Evolutionary conservation across 2,113 vertebrate species (phyloP).

Genomic region (Myrmecophaga tridactyla): DNA sequence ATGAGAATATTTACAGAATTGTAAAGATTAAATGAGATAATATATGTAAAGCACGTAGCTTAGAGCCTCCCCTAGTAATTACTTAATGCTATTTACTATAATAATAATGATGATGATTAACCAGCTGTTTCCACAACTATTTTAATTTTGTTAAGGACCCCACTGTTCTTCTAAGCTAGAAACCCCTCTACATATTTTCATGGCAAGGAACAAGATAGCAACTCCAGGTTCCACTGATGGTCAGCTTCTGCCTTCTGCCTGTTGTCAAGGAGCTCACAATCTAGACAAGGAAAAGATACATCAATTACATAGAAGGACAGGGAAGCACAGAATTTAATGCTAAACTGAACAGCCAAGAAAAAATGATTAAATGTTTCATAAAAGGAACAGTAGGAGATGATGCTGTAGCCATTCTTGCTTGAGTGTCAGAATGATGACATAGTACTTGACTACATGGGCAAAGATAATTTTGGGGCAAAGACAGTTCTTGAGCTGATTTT

Average conservation of each 20-base stretch:
- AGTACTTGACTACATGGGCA: not conserved
- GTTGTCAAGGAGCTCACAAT: constrained; percentile 24
- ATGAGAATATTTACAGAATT: constrained; percentile 27
- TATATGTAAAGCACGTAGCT: not conserved
- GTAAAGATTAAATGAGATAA: constrained; percentile 44
- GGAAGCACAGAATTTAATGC: not conserved
- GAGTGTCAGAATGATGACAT: not conserved
- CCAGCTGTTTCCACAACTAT: constrained; percentile 5
- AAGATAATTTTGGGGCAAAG: no score
- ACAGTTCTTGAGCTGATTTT: constrained; percentile 19
- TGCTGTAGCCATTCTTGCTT: not conserved
- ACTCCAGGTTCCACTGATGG: no score
- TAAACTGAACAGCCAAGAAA: constrained; percentile 15
- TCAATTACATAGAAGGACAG: not conserved
- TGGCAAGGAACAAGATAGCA: no score
- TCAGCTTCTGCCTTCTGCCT: constrained; percentile 37
- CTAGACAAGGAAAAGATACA: constrained; percentile 2
- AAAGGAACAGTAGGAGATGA: not conserved
- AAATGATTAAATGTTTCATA: constrained; percentile 21
- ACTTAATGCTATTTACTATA: constrained; percentile 1
- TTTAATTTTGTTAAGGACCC: constrained; percentile 32
- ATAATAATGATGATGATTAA: constrained; percentile 41
- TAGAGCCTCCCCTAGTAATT: not conserved
- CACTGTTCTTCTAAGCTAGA: constrained; percentile 29
- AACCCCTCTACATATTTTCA: constrained; percentile 19